These are phyloP conservation scores for Hipparchia semele DNA, from an alignment of 2,888 invertebrate genomes.

Conservation along the genomic window DNA sequence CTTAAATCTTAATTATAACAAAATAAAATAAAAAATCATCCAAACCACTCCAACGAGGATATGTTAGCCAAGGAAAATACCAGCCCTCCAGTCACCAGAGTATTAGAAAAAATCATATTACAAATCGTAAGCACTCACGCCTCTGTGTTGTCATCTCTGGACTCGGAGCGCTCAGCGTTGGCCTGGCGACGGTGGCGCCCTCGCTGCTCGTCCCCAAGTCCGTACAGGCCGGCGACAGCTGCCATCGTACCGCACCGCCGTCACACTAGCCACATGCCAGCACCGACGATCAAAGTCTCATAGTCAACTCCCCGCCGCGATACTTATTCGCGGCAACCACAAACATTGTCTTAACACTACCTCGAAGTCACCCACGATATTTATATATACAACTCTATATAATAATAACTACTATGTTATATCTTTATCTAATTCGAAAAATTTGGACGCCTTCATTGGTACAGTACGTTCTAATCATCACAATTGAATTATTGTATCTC, in stretches of 20 bases:
- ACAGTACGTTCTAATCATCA: conserved; percentile 69
- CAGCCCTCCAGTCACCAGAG: no score
- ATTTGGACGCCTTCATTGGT: conserved; percentile 78
- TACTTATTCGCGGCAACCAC: conserved; percentile 42
- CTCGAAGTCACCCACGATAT: conserved; percentile 7
- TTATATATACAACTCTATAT: conserved; percentile 21
- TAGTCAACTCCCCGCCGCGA: conserved; percentile 39
- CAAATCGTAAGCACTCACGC: conserved; percentile 73
- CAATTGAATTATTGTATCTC: conserved; percentile 76
- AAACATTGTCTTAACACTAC: conserved; percentile 31
- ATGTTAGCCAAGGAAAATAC: no score
- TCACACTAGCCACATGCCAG: conserved; percentile 50
- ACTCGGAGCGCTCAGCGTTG: conserved; percentile 87
- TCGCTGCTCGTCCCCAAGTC: conserved; percentile 89
- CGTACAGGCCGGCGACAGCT: conserved; percentile 91
- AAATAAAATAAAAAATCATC: no score
- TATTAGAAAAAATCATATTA: not conserved
- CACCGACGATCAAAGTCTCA: conserved; percentile 51
- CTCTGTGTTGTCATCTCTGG: conserved; percentile 81
- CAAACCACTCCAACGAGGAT: no score
- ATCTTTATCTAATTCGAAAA: conserved; percentile 64
- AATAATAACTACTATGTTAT: conserved; percentile 40
- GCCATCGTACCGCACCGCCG: conserved; percentile 81
- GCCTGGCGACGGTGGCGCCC: conserved; percentile 78
- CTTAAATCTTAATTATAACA: no score